Evolutionary conservation across 2,113 vertebrate species (phyloP), one percentile per base, ranked within the genome.

Genomic region (Suncus etruscus): DNA sequence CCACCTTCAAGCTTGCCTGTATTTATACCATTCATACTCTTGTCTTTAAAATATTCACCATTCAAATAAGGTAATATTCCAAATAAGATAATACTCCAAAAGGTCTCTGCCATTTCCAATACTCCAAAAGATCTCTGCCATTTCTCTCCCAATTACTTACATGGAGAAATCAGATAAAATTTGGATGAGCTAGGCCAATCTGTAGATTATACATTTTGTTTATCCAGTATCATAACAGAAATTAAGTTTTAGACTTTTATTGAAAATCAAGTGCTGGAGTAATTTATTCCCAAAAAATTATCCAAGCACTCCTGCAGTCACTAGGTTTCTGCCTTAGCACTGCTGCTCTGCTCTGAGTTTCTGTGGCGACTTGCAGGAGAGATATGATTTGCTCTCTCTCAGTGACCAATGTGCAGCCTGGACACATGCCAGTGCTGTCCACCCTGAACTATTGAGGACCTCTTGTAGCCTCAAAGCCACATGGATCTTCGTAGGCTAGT

Each of bases 1-100:
- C 95, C 94, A 97, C 96, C 97, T 96, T 86, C 93, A 91, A 90
- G 95, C 94, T 93, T 22, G 77, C 83, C 91, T 27, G 77, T 80
- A 18, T 74, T 96, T 74, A 91, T 25, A 80, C 72, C 87, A 94
- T 51, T n/a, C 8, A 45, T 1, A 69, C 51, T 12, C 8, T 90
- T 50, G 77, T 74, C 73, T 95, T 93, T 12, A 70, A 93, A 85
- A 66, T 87, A 69, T 84, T 94, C 39, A 7, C 51, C 0, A 11
- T 89, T 83, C 6, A 58, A 58, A 58, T 15, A 58, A 58, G 18
- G 6, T 15, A 58, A 58, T 20, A 58, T 6, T 20, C 83, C 70
- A 5, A 1, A 72, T 87, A 95, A 48, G 58, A 95, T 82, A 91
- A 93, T 3, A 70, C 9, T 85, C 61, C 86, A 81, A 73, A 18